Evolutionary conservation across 2,888 invertebrate genomes (phyloP), one percentile per base, ranked within the genome.

Genomic region (Scaptomyza tumidula): DNA sequence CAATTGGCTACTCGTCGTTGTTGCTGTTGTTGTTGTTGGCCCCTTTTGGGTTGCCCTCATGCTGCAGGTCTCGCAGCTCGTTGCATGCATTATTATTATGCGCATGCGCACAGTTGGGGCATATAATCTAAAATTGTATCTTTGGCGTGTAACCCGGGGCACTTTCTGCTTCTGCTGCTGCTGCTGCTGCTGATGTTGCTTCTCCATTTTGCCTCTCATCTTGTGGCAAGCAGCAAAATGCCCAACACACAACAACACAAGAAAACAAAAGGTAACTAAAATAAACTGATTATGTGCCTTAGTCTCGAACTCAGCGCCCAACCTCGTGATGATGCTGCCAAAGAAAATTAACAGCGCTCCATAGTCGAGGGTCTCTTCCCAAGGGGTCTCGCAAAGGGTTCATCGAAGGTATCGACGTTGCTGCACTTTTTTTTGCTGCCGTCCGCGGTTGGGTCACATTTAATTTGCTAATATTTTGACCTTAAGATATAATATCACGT

Each of bases 121-220:
- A 87, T 81, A 89, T 80, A 90, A 90, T 90, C 90, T 90, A 88
- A 90, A 90, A 90, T 90, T 90, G 90, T 90, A 90, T 90, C 89
- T 90, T 88, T 88, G 90, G 83, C 89, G 90, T 90, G 91, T 91
- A 91, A 88, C 90, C 88, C 86, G 88, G 89, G 90, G 90, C 91
- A 88, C 80, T 88, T 82, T 84, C 64, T 69, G 74, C 64, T 53
- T 57, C 72, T 63, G 55, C 53, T 52, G 49, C 64, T 53, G 60
- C 72, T 63, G 55, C 53, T 52, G 49, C 46, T 60, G 33, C 46
- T 45, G 50, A 33, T 39, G 39, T 29, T 44, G 41, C 72, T 63
- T 63, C 65, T 53, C 35, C 56, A 46, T 48, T 48, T 50, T 55
- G 49, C 46, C 44, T n/a, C 53, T n/a, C 53, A 46, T 48, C 50